A percentile compares a stretch with the other conserved stretches of the same genome.
Conservation (phyloP, 1,140 invertebrate species). For the Ostrea denselamellosa region DNA sequence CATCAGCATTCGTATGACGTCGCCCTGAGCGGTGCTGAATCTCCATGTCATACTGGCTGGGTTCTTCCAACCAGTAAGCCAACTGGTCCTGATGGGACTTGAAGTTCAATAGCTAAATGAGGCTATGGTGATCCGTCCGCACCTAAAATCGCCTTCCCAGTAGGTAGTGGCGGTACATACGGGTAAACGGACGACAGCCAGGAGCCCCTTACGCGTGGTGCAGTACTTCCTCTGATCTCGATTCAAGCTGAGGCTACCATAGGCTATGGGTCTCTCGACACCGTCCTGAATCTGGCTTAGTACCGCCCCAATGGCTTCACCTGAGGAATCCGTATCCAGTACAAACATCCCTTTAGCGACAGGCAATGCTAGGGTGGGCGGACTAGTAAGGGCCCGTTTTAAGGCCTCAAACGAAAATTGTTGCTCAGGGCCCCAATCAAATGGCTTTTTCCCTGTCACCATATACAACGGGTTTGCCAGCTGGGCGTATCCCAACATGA, state of each 20-base stretch:
- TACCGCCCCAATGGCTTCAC: constrained; percentile 44
- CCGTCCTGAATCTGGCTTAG: not conserved
- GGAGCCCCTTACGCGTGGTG: constrained; percentile 40
- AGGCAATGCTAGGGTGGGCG: no score
- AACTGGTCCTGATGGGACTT: constrained; percentile 25
- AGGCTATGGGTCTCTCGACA: not conserved
- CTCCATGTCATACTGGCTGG: not conserved
- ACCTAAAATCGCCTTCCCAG: constrained; percentile 14
- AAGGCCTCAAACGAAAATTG: no score
- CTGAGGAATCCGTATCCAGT: constrained; percentile 30
- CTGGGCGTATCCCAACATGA: no score
- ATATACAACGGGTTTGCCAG: no score
- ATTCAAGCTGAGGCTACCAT: constrained; percentile 17
- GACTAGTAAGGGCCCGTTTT: no score
- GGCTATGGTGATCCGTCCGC: not conserved
- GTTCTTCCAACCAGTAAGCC: constrained; percentile 29
- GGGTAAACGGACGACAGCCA: constrained; percentile 10
- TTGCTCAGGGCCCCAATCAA: no score
- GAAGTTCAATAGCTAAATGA: not conserved
- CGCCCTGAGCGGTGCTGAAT: no score
- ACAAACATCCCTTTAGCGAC: no score
- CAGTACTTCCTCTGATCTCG: constrained; percentile 23
- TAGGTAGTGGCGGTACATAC: constrained; percentile 30
- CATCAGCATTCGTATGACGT: no score
- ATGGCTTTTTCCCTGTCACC: no score